Evolutionary conservation across 1,140 invertebrate species (phyloP).

Genomic region (Pemphigus obesinymphae): DNA sequence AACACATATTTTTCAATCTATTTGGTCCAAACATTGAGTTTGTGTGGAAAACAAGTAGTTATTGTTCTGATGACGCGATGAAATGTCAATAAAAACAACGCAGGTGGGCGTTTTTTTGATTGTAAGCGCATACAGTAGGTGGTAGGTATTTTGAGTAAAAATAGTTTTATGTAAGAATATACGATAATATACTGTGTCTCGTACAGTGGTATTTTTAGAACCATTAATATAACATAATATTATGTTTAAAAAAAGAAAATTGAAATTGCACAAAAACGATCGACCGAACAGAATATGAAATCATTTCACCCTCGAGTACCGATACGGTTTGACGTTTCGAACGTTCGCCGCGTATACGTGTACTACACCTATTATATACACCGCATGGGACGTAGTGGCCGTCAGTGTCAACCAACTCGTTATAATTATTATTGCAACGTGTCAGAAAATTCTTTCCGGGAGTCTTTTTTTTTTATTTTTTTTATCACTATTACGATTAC

Average conservation of each 20-base stretch:
- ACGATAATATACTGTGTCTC: background rate
- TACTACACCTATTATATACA: background rate
- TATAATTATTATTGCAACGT: slow-evolving; percentile 21
- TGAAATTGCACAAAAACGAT: background rate
- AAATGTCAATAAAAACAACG: too few relatives aligned
- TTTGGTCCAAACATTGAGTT: too few relatives aligned
- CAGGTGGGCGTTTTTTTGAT: too few relatives aligned
- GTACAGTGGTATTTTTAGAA: background rate
- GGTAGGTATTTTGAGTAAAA: too few relatives aligned
- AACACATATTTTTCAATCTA: too few relatives aligned
- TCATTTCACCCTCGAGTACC: background rate
- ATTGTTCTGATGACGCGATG: too few relatives aligned
- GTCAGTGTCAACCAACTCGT: background rate
- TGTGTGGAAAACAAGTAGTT: too few relatives aligned
- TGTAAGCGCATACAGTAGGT: too few relatives aligned
- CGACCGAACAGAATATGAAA: too few relatives aligned
- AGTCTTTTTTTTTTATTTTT: slow-evolving; percentile 4
- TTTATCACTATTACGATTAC: background rate
- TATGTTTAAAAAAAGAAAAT: background rate
- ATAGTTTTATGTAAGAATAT: too few relatives aligned
- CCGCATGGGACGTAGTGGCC: too few relatives aligned
- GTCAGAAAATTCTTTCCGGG: background rate
- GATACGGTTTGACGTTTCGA: background rate
- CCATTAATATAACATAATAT: background rate
- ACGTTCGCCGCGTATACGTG: background rate